Conservation (phyloP, 2,113 vertebrate genomes). For the Phyllopteryx taeniolatus region DNA sequence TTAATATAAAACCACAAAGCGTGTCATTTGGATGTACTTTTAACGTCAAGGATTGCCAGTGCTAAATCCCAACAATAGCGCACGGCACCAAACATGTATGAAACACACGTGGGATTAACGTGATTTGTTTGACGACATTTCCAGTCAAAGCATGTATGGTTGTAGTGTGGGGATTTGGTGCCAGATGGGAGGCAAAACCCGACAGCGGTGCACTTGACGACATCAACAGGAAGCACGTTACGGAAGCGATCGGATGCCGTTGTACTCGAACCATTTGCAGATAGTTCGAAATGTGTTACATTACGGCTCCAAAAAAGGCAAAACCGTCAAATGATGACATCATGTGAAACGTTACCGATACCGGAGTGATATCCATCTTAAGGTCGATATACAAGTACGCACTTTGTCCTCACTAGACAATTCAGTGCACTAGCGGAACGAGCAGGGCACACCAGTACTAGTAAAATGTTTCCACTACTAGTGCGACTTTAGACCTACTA, state of each 20-base stretch:
- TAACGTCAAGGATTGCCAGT: not conserved
- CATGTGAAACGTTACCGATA: no score
- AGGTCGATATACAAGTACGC: no score
- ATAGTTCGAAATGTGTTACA: not conserved
- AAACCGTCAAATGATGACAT: no score
- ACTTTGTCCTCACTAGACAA: no score
- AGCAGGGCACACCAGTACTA: no score
- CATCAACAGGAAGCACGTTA: conserved; percentile 18
- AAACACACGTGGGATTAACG: not conserved
- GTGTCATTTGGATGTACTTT: not conserved
- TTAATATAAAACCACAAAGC: not conserved
- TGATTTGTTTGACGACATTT: conserved; percentile 3
- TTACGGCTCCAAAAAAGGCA: not conserved
- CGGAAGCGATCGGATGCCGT: conserved; percentile 23
- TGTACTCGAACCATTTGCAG: not conserved
- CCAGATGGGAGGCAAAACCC: not conserved
- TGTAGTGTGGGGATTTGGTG: not conserved
- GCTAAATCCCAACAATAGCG: not conserved
- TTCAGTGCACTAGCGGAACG: no score
- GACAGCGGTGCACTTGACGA: conserved; percentile 5
- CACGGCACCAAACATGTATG: not conserved
- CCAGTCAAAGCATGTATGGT: not conserved
- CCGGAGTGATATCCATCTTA: no score
- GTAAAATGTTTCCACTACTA: no score
- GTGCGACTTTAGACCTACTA: no score